Base-by-base conservation (phyloP, 2,888 invertebrate species). In the Acanthacorydalis orientalis region DNA sequence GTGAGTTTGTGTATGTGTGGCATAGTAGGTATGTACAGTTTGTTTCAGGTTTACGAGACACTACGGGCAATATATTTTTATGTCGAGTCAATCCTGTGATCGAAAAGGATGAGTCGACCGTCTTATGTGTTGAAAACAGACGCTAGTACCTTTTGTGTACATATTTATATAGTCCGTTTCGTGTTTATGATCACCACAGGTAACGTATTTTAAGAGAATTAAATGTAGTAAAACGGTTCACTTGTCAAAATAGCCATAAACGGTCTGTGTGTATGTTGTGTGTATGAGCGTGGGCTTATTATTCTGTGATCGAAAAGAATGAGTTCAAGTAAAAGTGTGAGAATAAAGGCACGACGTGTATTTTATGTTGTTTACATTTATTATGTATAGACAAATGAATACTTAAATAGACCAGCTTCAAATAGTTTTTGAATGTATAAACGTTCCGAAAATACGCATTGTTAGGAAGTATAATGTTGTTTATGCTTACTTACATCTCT, bases 41-140 rank as follows among this genome's bases (percentile, higher is more conserved):
- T n/a, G 11, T 41, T n/a, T 12, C 32, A 37, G 39, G 39, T 39
- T 16, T 15, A 16, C 16, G 39, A 11, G 15, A 23, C 31, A 31
- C 43, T 23, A 31, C 43, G 31, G 16, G 31, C 43, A 31, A 43
- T 23, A 31, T 47, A 50, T 44, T 47, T 49, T 46, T 46, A 31
- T 47, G 35, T 4, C 32, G 31, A 31, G 51, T 45, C 34, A 42
- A 31, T 23, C 48, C 49, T 38, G 40, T 40, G 31, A 38, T 16
- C 15, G 41, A 15, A n/a, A 15, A 6, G 51, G 48, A 48, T 50
- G 51, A 46, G 47, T 15, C 48, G 37, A 44, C 43, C 50, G 34
- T 41, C 40, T 43, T 42, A 31, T 16, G 40, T 39, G 23, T 32
- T 31, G 41, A 50, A 48, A 44, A 42, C 43, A 35, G 46, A 42